Conservation (phyloP, 1,140 invertebrate species). For the Ceratina australensis region DNA sequence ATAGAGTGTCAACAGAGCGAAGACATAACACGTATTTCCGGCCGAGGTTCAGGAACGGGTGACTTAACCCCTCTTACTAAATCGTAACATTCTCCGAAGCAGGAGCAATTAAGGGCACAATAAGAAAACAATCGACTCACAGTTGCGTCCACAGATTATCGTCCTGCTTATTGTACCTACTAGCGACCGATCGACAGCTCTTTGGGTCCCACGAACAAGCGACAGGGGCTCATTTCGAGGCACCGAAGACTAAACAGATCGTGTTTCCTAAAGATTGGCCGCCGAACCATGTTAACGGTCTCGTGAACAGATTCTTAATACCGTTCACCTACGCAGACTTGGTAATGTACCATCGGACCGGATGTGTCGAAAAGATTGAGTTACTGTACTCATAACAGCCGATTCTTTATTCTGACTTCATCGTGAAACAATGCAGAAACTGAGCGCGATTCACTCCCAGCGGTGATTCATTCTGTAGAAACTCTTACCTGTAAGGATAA, state of each 20-base stretch:
- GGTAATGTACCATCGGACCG: not conserved
- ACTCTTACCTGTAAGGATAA: no score
- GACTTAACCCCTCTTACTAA: slow-evolving; percentile 16
- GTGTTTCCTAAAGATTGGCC: slow-evolving; percentile 69
- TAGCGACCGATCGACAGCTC: slow-evolving; percentile 13
- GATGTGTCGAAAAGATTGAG: slow-evolving; percentile 41
- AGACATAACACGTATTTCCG: slow-evolving; percentile 12
- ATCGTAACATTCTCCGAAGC: slow-evolving; percentile 4
- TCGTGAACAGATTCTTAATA: slow-evolving; percentile 60
- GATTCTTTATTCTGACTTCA: not conserved
- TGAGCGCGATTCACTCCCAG: no score
- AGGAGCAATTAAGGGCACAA: slow-evolving; percentile 44
- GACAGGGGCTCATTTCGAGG: slow-evolving; percentile 29
- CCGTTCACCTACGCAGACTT: slow-evolving; percentile 6
- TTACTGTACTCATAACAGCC: slow-evolving; percentile 18
- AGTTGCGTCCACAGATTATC: slow-evolving; percentile 24
- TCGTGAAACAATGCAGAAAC: no score
- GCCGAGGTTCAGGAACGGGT: not conserved
- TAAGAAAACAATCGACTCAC: slow-evolving; percentile 54
- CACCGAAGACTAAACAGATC: slow-evolving; percentile 70
- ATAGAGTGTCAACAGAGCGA: not conserved
- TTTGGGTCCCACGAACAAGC: slow-evolving; percentile 40
- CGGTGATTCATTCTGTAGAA: not conserved
- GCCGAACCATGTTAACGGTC: slow-evolving; percentile 66
- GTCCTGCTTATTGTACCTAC: not conserved